These are phyloP conservation scores for Nothobranchius furzeri DNA, from an alignment of 2,113 vertebrate genomes.

Conservation along the genomic window DNA sequence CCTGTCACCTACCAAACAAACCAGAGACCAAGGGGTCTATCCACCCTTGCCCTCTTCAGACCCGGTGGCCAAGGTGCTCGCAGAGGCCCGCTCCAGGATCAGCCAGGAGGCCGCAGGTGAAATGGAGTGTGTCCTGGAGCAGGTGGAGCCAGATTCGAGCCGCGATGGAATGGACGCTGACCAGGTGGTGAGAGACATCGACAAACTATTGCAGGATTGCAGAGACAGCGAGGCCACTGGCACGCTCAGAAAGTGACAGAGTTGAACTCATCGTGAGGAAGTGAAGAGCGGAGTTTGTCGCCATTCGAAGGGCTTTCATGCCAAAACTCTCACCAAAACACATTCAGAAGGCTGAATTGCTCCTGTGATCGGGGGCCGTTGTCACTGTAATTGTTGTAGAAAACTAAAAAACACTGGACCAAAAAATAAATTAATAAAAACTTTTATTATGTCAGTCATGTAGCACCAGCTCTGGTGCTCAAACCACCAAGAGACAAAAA, in stretches of 20 bases:
- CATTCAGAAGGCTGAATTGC: slow-evolving; percentile 54
- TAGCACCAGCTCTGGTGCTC: slow-evolving; percentile 48
- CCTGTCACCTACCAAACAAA: slow-evolving; percentile 93
- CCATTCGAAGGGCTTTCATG: slow-evolving; percentile 59
- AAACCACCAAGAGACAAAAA: slow-evolving; percentile 40
- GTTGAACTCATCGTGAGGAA: slow-evolving; percentile 28
- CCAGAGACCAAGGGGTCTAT: slow-evolving; percentile 82
- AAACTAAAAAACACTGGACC: slow-evolving; percentile 47
- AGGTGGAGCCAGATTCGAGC: slow-evolving; percentile 84
- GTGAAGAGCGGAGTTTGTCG: slow-evolving; percentile 50
- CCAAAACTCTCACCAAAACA: slow-evolving; percentile 73
- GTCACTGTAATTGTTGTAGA: slow-evolving; percentile 64
- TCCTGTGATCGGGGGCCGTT: slow-evolving; percentile 51
- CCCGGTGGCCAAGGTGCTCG: slow-evolving; percentile 89
- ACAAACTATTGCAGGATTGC: slow-evolving; percentile 99
- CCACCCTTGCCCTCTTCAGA: slow-evolving; percentile 74
- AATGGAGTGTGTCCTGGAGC: slow-evolving; percentile 91
- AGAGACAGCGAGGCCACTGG: slow-evolving; percentile 85
- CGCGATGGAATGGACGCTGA: slow-evolving; percentile 92
- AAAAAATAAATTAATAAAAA: slow-evolving; percentile 33
- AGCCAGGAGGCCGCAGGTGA: slow-evolving; percentile 77
- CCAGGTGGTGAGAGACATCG: slow-evolving; percentile 97
- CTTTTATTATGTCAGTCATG: slow-evolving; percentile 49
- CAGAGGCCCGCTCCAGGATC: slow-evolving; percentile 86
- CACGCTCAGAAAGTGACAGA: slow-evolving; percentile 89